A percentile compares a stretch with the other conserved stretches of the same genome.
Conservation (phyloP, 2,113 vertebrate species). For the Percina caprodes region DNA sequence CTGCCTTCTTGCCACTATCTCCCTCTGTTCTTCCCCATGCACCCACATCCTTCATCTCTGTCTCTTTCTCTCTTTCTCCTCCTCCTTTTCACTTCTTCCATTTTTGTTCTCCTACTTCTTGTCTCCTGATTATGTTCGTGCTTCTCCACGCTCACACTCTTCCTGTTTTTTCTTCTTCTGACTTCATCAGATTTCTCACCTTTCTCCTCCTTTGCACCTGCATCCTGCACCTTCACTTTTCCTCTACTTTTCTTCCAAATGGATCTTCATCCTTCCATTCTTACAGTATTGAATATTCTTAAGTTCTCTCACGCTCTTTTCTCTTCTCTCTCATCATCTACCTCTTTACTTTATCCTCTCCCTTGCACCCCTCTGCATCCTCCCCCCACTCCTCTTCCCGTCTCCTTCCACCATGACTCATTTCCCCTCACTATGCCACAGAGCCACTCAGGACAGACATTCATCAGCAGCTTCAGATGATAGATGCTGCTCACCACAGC, state of each 20-base stretch:
- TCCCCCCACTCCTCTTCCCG: constrained; percentile 22
- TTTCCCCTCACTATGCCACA: constrained; percentile 65
- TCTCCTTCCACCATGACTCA: constrained; percentile 69
- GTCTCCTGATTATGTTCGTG: constrained; percentile 20
- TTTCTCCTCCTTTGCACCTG: constrained; percentile 9
- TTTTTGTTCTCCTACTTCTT: constrained; percentile 24
- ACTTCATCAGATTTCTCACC: background rate
- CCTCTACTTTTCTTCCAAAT: background rate
- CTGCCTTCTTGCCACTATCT: constrained; percentile 62
- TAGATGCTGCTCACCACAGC: constrained; percentile 78
- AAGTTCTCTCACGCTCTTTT: constrained; percentile 1
- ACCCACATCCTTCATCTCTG: constrained; percentile 51
- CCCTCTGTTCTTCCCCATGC: constrained; percentile 53
- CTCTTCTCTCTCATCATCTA: constrained; percentile 6
- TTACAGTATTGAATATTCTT: constrained; percentile 18
- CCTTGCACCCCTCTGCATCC: constrained; percentile 28
- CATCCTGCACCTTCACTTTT: constrained; percentile 14
- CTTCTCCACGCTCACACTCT: constrained; percentile 27
- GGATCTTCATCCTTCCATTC: constrained; percentile 25
- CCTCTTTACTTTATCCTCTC: constrained; percentile 15
- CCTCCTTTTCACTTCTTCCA: constrained; percentile 16
- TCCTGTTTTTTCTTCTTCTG: background rate
- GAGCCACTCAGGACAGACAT: constrained; percentile 79
- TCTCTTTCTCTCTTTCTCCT: constrained; percentile 35
- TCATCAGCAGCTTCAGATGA: constrained; percentile 78